Base-by-base conservation (phyloP, 2,888 invertebrate species). In the Drosophila pseudotalamancana region DNA sequence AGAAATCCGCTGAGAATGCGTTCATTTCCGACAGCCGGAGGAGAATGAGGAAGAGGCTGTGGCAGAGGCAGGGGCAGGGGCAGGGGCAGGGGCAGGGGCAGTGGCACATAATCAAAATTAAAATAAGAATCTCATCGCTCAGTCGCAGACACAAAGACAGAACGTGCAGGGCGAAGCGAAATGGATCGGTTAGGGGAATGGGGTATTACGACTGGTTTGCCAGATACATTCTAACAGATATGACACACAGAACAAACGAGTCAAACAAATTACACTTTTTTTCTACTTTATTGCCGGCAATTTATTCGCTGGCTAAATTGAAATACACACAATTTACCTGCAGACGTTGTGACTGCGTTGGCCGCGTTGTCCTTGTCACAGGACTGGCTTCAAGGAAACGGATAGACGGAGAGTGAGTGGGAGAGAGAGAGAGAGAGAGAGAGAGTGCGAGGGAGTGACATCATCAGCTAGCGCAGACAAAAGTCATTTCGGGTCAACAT, bases 101-200 rank as follows among this genome's bases (percentile, higher is more conserved):
- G 31, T 45, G 54, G 59, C 67, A 78, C 83, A 85, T 78, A 76
- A 84, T 82, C 88, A 87, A 84, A 84, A 84, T 84, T 84, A 83
- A 87, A 84, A 84, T 84, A 87, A 84, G 83, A 85, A 77, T 70
- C 83, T 78, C 83, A 84, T 84, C 86, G 72, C 79, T 83, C 83
- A 87, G 79, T 46, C 56, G 79, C 87, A 83, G 83, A 48, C 66
- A 65, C 37, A 53, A 37, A 31, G 37, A 34, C 35, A 19, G 14
- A 27, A n/a, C n/a, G 11, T 12, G 37, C 18, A 14, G 12, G 9
- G n/a, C n/a, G n/a, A n/a, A n/a, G n/a, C n/a, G n/a, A n/a, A n/a
- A n/a, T n/a, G n/a, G n/a, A n/a, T n/a, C n/a, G n/a, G n/a, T n/a
- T n/a, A n/a, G 1, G n/a, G 4, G 12, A 6, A 2, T 9, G 6